Evolutionary conservation across 92 coral and sea anemone species (phyloP), one percentile per base, ranked within the genome.

Genomic region (Meandrina meandrites): DNA sequence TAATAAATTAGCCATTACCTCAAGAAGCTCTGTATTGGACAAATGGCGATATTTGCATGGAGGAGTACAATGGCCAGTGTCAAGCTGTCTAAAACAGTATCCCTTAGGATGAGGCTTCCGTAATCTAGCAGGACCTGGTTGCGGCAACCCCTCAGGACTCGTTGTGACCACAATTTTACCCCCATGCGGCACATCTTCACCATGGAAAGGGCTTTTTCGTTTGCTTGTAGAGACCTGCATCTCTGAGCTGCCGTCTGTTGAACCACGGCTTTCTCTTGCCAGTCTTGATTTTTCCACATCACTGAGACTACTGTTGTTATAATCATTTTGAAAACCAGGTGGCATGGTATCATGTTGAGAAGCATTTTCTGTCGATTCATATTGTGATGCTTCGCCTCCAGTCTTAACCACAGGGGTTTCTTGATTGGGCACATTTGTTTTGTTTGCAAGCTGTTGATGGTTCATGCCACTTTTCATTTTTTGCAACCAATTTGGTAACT

Each of bases 21-120:
- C 91, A 34, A 70, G 77, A 53, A 88, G 87, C 50, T 91, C 89
- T 62, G 56, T 14, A 17, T 34, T 32, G 27, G 90, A 27, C 66
- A 92, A 15, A 42, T 92, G 93, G 54, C 28, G 45, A n/a, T 74
- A 81, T n/a, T 74, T 84, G 47, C 95, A 92, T 34, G 50, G 75
- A 1, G 51, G 12, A 22, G n/a, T 30, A 68, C 93, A 92, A 10
- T 78, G 42, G 69, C 95, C 93, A 1, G 83, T 57, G 51, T 82
- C 81, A 31, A 90, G 71, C 86, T 92, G 95, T 32, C 58, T 66
- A 2, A 71, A 73, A 77, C 91, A 92, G 67, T 75, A 87, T 32
- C 85, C 88, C 40, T 80, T 75, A 6, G 85, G 79, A 45, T 48
- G 54, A 11, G 56, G 19, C n/a, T 51, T 36, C 72, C 32, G 30